A percentile compares a stretch with the other conserved stretches of the same genome.
Conservation (phyloP, 1,140 invertebrate species). For the Dendroctonus ponderosae region DNA sequence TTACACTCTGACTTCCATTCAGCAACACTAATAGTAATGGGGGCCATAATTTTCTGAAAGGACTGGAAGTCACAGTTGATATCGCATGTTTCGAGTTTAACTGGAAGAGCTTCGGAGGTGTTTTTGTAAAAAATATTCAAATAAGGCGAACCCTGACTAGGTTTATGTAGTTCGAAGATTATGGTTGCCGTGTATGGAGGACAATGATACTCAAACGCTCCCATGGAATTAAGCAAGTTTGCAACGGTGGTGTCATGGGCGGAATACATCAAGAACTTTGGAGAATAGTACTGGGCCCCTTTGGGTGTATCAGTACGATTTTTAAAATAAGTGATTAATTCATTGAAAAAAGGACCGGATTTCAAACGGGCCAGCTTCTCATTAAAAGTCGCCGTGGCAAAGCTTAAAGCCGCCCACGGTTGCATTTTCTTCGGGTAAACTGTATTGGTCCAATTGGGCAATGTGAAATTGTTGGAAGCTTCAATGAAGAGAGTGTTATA, state of each 20-base stretch:
- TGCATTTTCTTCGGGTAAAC: conserved; percentile 57
- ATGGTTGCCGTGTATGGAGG: conserved; percentile 73
- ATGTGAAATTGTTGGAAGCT: conserved; percentile 64
- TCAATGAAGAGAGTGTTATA: conserved; percentile 72
- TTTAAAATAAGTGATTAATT: conserved; percentile 40
- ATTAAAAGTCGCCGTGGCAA: conserved; percentile 55
- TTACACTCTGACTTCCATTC: conserved; percentile 46
- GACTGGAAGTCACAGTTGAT: conserved; percentile 58
- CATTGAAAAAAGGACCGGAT: conserved; percentile 61
- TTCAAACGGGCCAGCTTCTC: conserved; percentile 56
- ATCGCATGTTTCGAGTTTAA: conserved; percentile 62
- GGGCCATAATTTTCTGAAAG: conserved; percentile 51
- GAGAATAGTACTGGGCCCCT: conserved; percentile 30
- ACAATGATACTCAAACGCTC: conserved; percentile 69
- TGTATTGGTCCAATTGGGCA: conserved; percentile 70
- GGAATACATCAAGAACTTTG: conserved; percentile 73
- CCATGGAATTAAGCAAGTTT: conserved; percentile 70
- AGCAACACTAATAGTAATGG: conserved; percentile 33
- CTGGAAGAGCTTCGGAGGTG: conserved; percentile 53
- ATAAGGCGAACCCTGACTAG: conserved; percentile 39
- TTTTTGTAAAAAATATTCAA: conserved; percentile 65
- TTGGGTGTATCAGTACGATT: conserved; percentile 29
- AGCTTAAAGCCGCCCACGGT: conserved; percentile 55
- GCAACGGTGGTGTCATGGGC: conserved; percentile 82
- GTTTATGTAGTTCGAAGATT: conserved; percentile 67